Evolutionary conservation across 2,888 invertebrate species (phyloP).

Genomic region (Lasioglossum figueresi): DNA sequence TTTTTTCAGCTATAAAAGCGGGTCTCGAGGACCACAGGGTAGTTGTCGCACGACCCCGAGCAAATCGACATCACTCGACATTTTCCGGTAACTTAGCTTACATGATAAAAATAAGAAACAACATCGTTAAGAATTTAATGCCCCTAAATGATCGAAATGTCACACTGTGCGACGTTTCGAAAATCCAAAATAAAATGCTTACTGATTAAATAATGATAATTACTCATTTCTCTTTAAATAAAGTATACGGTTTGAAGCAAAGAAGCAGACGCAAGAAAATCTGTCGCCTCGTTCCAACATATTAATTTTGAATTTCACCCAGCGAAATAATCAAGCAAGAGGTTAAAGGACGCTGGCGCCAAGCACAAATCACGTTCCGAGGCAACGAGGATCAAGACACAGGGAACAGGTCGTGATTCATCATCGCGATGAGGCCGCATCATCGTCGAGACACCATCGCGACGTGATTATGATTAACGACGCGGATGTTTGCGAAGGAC

Average conservation of each 20-base stretch:
- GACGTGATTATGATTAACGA: slow-evolving; percentile 55
- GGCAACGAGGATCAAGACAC: not conserved
- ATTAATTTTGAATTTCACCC: not conserved
- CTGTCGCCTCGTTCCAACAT: not conserved
- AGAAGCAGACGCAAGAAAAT: not conserved
- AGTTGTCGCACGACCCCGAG: too few species aligned
- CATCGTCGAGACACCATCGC: slow-evolving; percentile 24
- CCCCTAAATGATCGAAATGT: too few species aligned
- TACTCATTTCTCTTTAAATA: not conserved
- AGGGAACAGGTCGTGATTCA: slow-evolving; percentile 22
- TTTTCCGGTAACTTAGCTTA: too few species aligned
- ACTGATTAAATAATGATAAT: not conserved
- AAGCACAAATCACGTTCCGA: not conserved
- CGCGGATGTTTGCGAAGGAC: slow-evolving; percentile 20
- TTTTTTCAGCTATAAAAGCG: too few species aligned
- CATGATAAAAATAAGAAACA: too few species aligned
- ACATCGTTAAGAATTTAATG: too few species aligned
- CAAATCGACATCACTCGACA: too few species aligned
- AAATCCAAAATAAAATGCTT: not conserved
- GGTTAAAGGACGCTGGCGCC: not conserved
- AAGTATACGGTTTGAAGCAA: not conserved
- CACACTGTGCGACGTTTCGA: too few species aligned
- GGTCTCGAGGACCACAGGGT: too few species aligned
- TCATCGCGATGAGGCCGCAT: slow-evolving; percentile 28
- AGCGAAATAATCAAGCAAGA: not conserved